phyloP scores from a whole-genome alignment of 2,113 vertebrate species.

The Geococcyx californianus region DNA sequence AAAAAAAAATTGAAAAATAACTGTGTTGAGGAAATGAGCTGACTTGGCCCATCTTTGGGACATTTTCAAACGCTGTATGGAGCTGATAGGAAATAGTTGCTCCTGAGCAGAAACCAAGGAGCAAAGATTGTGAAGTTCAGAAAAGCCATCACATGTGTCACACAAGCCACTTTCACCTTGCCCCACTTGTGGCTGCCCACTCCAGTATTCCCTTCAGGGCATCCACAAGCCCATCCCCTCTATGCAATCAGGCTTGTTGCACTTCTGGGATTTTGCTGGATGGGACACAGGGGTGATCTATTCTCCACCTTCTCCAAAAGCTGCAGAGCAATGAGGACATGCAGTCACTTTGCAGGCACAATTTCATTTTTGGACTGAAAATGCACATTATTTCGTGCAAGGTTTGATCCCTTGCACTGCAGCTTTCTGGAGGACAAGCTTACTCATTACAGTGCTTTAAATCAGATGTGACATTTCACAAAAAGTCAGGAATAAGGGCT shows the following conservation, averaged over 20 bases:
- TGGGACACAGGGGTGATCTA: rapidly evolving
- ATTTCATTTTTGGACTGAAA: background rate
- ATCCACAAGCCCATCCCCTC: rapidly evolving
- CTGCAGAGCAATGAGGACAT: background rate
- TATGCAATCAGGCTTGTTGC: rapidly evolving
- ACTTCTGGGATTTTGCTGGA: background rate
- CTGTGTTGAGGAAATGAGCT: background rate
- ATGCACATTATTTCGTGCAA: background rate
- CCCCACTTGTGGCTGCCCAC: too few species aligned
- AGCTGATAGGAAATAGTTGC: background rate
- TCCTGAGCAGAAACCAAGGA: background rate
- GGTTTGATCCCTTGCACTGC: too few species aligned
- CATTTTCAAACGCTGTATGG: background rate
- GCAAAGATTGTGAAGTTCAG: background rate
- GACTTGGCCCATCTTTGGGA: background rate
- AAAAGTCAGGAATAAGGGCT: background rate
- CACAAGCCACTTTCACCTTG: background rate
- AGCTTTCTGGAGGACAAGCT: background rate
- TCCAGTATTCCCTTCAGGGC: background rate
- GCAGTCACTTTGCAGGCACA: rapidly evolving
- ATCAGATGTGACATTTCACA: background rate
- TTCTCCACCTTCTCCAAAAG: background rate
- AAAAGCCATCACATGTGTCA: rapidly evolving
- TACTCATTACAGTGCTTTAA: background rate
- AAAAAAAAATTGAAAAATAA: background rate